These are phyloP conservation scores for Epinephelus cyanopodus DNA, from an alignment of 2,113 vertebrate species.

Conservation along the genomic window DNA sequence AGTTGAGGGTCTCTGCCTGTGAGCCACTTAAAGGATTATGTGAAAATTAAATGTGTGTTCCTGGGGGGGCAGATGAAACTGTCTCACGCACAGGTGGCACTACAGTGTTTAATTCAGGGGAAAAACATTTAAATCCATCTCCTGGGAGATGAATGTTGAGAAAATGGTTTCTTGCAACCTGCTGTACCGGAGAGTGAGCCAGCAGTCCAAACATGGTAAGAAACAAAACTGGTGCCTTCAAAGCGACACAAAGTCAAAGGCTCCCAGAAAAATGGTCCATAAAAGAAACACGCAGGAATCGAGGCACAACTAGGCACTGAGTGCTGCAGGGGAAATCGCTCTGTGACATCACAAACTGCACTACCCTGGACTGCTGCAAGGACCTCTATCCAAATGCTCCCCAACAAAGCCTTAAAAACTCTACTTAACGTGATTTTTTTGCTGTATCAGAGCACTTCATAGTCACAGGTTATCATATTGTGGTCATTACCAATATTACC, in stretches of 20 bases:
- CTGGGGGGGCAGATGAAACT: background rate
- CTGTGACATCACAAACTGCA: slow-evolving; percentile 9
- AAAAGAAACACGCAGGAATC: background rate
- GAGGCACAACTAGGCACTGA: background rate
- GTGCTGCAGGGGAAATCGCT: background rate
- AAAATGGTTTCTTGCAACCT: slow-evolving; percentile 11
- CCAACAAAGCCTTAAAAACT: slow-evolving; percentile 23
- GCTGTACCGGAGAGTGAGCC: background rate
- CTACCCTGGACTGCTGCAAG: slow-evolving; percentile 27
- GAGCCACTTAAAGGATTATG: slow-evolving; percentile 14
- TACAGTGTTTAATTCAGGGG: slow-evolving; percentile 1
- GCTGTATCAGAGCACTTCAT: background rate
- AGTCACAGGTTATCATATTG: background rate
- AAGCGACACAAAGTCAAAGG: background rate
- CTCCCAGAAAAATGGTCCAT: background rate
- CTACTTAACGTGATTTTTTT: background rate
- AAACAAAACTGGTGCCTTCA: slow-evolving; percentile 24
- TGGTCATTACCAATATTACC: background rate
- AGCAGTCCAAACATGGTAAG: background rate
- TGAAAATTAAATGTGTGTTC: slow-evolving; percentile 18
- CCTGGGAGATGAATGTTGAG: background rate
- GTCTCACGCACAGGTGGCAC: background rate
- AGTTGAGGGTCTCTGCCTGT: background rate
- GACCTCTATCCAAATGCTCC: slow-evolving; percentile 6
- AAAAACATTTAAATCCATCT: slow-evolving; percentile 8